Percentiles rank a stretch among this genome's conserved stretches.
These are phyloP conservation scores for Gasteruption jaculator DNA, from an alignment of 2,888 invertebrate species.

Conservation along the genomic window DNA sequence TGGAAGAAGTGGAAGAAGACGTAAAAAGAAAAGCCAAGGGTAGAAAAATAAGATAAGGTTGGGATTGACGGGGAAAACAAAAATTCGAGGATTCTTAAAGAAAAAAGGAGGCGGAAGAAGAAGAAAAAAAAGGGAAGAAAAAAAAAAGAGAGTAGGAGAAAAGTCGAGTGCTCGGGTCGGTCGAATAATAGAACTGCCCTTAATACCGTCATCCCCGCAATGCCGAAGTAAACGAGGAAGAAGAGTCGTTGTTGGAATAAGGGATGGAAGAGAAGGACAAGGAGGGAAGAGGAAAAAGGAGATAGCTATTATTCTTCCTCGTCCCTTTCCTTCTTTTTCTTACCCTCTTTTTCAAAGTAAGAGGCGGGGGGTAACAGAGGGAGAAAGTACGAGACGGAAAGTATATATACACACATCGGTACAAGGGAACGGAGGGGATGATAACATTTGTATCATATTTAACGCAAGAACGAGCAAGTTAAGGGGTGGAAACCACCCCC, in stretches of 20 bases:
- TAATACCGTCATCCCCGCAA: slow-evolving; percentile 42
- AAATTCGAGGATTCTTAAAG: too few relatives aligned
- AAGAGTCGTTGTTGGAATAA: slow-evolving; percentile 26
- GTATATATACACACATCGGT: too few relatives aligned
- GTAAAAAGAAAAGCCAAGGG: too few relatives aligned
- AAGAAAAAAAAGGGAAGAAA: too few relatives aligned
- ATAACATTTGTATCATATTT: slow-evolving; percentile 50
- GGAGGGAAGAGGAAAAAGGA: slow-evolving; percentile 15
- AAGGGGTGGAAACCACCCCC: slow-evolving; percentile 38
- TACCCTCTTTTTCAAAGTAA: not conserved
- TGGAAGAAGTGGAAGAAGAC: too few relatives aligned
- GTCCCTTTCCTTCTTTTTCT: not conserved
- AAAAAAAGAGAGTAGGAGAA: too few relatives aligned
- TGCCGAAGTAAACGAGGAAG: slow-evolving; percentile 31
- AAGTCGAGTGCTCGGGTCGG: slow-evolving; percentile 39
- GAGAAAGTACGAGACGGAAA: too few relatives aligned
- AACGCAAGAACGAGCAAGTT: slow-evolving; percentile 46
- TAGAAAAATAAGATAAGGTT: too few relatives aligned
- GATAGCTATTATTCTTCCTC: slow-evolving; percentile 15
- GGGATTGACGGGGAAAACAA: too few relatives aligned
- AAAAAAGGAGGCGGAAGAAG: too few relatives aligned
- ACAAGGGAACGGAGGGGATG: slow-evolving; percentile 44
- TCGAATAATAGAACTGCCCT: slow-evolving; percentile 46
- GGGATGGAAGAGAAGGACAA: slow-evolving; percentile 13
- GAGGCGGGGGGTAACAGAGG: slow-evolving; percentile 24